phyloP scores from a whole-genome alignment of 2,888 invertebrate species.

The Habroteleia sp. region DNA sequence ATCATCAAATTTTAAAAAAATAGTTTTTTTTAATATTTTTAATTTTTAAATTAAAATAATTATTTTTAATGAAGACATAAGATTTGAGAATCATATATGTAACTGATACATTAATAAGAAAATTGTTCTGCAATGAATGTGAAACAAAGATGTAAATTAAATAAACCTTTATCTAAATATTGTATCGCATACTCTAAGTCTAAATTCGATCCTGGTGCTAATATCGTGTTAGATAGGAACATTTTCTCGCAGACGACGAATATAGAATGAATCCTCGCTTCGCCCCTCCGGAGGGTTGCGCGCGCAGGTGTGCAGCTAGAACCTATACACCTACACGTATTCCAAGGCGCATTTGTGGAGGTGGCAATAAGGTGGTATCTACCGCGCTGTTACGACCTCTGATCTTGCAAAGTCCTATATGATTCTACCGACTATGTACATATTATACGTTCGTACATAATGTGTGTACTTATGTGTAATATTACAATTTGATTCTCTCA shows the following conservation, averaged over 20 bases:
- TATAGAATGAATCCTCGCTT: constrained; percentile 61
- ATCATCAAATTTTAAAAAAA: too few relatives aligned
- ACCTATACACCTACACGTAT: constrained; percentile 3
- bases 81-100: too few relatives aligned
- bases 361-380: constrained; percentile 77
- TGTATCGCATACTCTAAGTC: too few relatives aligned
- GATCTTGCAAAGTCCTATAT: constrained; percentile 71
- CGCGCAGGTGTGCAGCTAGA: constrained; percentile 12
- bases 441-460: constrained; percentile 45
- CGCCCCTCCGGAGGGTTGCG: constrained; percentile 9
- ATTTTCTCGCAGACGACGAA: constrained; percentile 71
- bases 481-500: constrained; percentile 45
- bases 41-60: too few relatives aligned
- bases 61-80: too few relatives aligned
- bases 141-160: too few relatives aligned
- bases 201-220: constrained; percentile 72
- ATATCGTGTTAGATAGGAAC: constrained; percentile 75
- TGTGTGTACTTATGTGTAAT: constrained; percentile 42
- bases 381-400: constrained; percentile 79
- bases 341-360: constrained; percentile 65
- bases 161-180: too few relatives aligned
- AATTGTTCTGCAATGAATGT: too few relatives aligned
- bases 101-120: too few relatives aligned
- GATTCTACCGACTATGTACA: constrained; percentile 6
- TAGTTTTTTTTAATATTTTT: too few relatives aligned